Base-by-base conservation (phyloP, 2,888 invertebrate genomes). In the Andricus curvator region DNA sequence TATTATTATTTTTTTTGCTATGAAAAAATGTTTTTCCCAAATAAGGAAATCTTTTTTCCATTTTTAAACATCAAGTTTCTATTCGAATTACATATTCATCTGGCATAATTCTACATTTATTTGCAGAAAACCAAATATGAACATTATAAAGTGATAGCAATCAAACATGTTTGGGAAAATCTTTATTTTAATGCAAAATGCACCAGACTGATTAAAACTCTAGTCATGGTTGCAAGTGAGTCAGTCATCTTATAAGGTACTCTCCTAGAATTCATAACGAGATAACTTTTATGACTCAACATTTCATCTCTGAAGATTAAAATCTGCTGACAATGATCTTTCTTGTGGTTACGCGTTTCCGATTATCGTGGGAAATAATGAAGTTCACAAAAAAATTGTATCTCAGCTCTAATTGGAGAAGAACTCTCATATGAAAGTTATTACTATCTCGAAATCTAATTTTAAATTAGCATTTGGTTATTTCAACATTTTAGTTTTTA, bases 271-370 rank as follows among this genome's bases (percentile, higher is more conserved):
- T 74, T 74, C 74, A 74, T 56, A 74, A 74, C 51, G 74, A 74
- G 74, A 56, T 51, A 44, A 62, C 25, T 22, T 25, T 74, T 74
- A 74, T 74, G 74, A 51, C 33, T 74, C 33, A 56, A 74, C 33
- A 25, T 74, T 37, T 70, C 56, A 74, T 56, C 74, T 74, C 20
- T 33, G n/a, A 4, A 74, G 74, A 74, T 74, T 56, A 51, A 56
- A 74, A 74, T 74, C 74, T 74, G 74, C 74, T 74, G 33, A 74
- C 74, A 33, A 56, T 74, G 56, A 74, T 74, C 74, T 74, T 74
- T 33, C 56, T 74, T 51, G 51, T 56, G 74, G 56, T n/a, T 74
- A 74, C 33, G 56, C 74, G 56, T 56, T 74, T 74, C 56, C 74
- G 56, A 74, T 74, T 74, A 56, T 56, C 74, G 74, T 74, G 74